Base-by-base conservation (phyloP, 2,888 invertebrate species). In the Acrobasis suavella region DNA sequence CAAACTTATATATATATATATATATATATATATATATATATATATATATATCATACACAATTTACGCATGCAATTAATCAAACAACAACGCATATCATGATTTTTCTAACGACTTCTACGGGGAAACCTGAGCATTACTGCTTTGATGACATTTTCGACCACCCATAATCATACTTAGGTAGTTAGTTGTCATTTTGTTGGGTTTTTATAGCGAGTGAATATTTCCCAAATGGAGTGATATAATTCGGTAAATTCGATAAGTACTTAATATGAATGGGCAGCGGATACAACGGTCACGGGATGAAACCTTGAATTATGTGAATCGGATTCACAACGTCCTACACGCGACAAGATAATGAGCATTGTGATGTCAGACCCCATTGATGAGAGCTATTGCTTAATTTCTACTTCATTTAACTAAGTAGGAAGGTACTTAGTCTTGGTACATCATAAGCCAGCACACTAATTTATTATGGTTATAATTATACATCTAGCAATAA, bases 271-370 rank as follows among this genome's bases (percentile, higher is more conserved):
- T 81, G 77, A 85, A 85, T 82, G 75, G 76, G 65, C 77, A 74
- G 68, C 88, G 89, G 89, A 90, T 87, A 82, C 76, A 75, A 73
- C 77, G 75, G 82, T 87, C 84, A 86, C 80, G 81, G 78, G 37
- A 55, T 17, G 78, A 67, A 77, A 71, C 91, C 90, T 91, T 91
- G 90, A 86, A 87, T 89, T 86, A 85, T 72, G 78, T 78, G 82
- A 75, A 74, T 74, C 83, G 78, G 85, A 89, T 88, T 81, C 76
- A 85, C 85, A 83, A 82, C 74, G 72, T 71, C 61, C 59, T 63
- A 71, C 68, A 78, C 75, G 75, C 80, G 78, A 76, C 79, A 75
- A 68, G 68, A 72, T 76, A 77, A 74, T 71, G 59, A 66, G 62
- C 51, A 65, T 67, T 68, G 65, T 68, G 54, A 63, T 59, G 60